Percentiles rank a stretch among this genome's conserved stretches.
Conservation (phyloP, 2,888 invertebrate genomes). For the Suillia variegata region DNA sequence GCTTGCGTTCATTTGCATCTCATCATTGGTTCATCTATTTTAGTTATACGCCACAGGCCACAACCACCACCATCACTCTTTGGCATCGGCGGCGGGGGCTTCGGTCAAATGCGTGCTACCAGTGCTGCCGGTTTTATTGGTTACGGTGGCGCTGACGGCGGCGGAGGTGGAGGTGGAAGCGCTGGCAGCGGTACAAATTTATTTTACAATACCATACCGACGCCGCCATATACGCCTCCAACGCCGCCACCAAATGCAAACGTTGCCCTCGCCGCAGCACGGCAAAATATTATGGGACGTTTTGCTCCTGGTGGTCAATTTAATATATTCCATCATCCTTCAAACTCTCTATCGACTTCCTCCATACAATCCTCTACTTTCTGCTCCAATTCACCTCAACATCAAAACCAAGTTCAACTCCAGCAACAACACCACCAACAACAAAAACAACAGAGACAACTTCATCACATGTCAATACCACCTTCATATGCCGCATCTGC, state of each 20-base stretch:
- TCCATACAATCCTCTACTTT: background rate
- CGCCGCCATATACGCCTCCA: constrained; percentile 34
- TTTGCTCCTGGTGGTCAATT: constrained; percentile 37
- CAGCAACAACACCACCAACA: constrained; percentile 32
- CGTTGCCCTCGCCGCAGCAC: constrained; percentile 55
- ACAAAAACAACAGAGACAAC: constrained; percentile 41
- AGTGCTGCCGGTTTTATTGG: constrained; percentile 53
- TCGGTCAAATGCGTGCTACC: constrained; percentile 35
- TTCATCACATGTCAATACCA: constrained; percentile 32
- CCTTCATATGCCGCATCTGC: constrained; percentile 25
- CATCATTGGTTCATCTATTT: constrained; percentile 57
- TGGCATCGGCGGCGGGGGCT: constrained; percentile 45
- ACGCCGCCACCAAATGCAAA: constrained; percentile 38
- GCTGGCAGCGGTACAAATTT: no score
- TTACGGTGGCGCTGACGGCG: constrained; percentile 61
- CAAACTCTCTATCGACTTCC: constrained; percentile 11
- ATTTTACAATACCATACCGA: constrained; percentile 19
- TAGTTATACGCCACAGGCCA: constrained; percentile 68
- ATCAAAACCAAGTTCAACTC: constrained; percentile 10
- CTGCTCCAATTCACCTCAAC: constrained; percentile 11
- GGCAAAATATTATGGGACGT: constrained; percentile 50
- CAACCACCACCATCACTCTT: constrained; percentile 51
- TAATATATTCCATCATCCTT: constrained; percentile 45
- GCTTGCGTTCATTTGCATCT: constrained; percentile 28
- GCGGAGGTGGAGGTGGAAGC: constrained; percentile 22